Percentiles rank a stretch among this genome's conserved stretches.
These are phyloP conservation scores for Sigmodon hispidus DNA, from an alignment of 2,113 vertebrate genomes.

Conservation along the genomic window DNA sequence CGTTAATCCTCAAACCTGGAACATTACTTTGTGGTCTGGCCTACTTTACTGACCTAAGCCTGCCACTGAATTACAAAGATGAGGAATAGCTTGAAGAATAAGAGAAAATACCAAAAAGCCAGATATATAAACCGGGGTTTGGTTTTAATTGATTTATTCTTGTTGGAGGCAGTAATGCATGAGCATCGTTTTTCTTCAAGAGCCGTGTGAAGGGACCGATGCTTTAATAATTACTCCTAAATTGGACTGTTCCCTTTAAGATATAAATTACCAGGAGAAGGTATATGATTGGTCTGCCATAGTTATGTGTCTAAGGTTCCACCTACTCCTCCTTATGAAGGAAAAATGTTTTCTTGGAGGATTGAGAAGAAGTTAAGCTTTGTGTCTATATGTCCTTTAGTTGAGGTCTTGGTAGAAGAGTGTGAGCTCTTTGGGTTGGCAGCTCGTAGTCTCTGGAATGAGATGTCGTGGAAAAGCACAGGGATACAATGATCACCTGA, in stretches of 20 bases:
- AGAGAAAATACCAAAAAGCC: neutral
- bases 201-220: neutral
- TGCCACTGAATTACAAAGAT: neutral
- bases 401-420: neutral
- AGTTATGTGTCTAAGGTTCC: neutral
- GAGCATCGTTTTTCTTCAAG: neutral
- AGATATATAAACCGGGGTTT: neutral
- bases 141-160: conserved; percentile 12
- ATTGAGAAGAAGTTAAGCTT: neutral
- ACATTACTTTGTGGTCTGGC: neutral
- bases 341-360: neutral
- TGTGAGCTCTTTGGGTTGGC: neutral
- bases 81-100: neutral
- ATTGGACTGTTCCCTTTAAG: neutral
- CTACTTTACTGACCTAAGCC: neutral
- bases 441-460: neutral
- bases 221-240: conserved; percentile 10
- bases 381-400: neutral
- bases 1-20: neutral
- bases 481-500: neutral
- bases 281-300: neutral
- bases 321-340: neutral
- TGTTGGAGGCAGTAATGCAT: neutral
- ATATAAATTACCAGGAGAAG: neutral
- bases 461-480: neutral